phyloP scores from a whole-genome alignment of 1,140 invertebrate species.

The Fopius arisanus region DNA sequence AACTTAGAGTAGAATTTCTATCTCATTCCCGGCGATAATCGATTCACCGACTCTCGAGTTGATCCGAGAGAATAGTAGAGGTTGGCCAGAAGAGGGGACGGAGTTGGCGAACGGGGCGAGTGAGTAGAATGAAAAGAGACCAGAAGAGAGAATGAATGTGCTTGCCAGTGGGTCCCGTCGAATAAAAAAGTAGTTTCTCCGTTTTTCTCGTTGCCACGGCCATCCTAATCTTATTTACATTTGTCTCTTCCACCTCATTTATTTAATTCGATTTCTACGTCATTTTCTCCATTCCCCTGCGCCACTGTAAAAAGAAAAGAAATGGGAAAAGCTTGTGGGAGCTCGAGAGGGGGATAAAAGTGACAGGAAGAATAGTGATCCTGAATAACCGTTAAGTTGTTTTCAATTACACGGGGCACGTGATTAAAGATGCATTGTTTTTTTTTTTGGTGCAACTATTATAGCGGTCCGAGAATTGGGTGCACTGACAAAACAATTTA shows the following conservation, averaged over 20 bases:
- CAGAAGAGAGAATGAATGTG: constrained; percentile 7
- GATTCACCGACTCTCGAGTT: constrained; percentile 18
- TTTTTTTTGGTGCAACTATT: no score
- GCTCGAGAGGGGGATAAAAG: neutral
- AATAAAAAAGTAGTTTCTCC: constrained; percentile 18
- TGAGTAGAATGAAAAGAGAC: neutral
- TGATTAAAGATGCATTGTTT: neutral
- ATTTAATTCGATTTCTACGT: constrained; percentile 34
- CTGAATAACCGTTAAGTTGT: neutral
- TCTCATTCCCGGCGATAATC: constrained; percentile 12
- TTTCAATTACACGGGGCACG: neutral
- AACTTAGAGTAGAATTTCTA: neutral
- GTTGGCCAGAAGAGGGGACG: neutral
- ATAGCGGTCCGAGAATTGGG: no score
- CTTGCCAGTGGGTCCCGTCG: constrained; percentile 1
- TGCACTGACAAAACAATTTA: no score
- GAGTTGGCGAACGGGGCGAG: neutral
- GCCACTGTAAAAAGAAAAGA: neutral
- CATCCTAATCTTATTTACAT: constrained; percentile 38
- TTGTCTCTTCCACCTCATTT: constrained; percentile 35
- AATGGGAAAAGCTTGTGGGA: neutral
- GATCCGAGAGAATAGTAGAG: neutral
- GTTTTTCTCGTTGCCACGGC: constrained; percentile 26
- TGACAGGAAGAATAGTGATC: neutral
- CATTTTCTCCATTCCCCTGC: constrained; percentile 7